These are phyloP conservation scores for Panopea generosa DNA, from an alignment of 2,888 invertebrate species.

Conservation along the genomic window DNA sequence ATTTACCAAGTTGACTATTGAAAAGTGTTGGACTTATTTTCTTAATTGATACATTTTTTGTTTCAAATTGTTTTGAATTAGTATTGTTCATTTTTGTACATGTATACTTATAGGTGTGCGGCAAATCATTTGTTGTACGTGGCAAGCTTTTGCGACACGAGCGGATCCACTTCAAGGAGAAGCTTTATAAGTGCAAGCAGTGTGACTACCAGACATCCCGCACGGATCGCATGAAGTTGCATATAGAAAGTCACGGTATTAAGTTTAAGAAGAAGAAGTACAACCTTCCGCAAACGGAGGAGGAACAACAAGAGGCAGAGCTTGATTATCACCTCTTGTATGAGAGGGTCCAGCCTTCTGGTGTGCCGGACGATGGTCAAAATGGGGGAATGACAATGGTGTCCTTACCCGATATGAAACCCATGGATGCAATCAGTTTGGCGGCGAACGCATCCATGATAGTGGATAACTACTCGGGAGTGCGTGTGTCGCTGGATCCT, in stretches of 20 bases:
- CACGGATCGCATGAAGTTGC: constrained; percentile 89
- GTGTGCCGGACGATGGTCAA: no score
- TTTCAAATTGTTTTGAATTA: no score
- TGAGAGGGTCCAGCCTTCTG: constrained; percentile 37
- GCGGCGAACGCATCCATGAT: constrained; percentile 51
- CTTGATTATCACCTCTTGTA: constrained; percentile 54
- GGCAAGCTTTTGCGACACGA: constrained; percentile 89
- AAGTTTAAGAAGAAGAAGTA: constrained; percentile 41
- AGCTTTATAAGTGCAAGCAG: constrained; percentile 88
- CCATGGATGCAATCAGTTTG: constrained; percentile 48
- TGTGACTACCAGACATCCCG: constrained; percentile 89
- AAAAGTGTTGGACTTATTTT: no score
- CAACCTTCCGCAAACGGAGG: constrained; percentile 37
- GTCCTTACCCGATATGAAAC: constrained; percentile 38
- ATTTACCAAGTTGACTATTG: no score
- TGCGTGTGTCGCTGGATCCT: constrained; percentile 30
- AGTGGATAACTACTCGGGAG: constrained; percentile 32
- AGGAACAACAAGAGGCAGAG: constrained; percentile 18
- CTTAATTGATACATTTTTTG: no score
- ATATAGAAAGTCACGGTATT: constrained; percentile 85
- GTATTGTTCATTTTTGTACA: no score
- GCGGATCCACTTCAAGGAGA: constrained; percentile 89
- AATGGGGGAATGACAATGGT: not conserved
- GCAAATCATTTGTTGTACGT: constrained; percentile 89
- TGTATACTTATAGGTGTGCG: constrained; percentile 84